phyloP scores from a whole-genome alignment of 2,888 invertebrate species.

The Lithosia quadra region DNA sequence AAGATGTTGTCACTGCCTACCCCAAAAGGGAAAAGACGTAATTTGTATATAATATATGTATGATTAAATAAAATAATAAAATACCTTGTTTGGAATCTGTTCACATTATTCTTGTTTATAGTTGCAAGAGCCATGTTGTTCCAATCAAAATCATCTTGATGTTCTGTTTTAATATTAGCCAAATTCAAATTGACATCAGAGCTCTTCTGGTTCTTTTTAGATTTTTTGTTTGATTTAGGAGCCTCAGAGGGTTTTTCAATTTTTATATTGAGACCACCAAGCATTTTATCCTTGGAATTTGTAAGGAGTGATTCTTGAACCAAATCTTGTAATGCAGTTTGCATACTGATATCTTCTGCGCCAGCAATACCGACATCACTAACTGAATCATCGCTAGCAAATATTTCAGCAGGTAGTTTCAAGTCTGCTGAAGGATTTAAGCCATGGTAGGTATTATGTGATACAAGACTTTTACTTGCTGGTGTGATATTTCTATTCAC shows the following conservation, averaged over 20 bases:
- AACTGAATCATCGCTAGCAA: conserved; percentile 83
- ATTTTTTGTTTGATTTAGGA: conserved; percentile 61
- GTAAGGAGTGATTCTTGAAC: conserved; percentile 54
- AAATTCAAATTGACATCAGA: conserved; percentile 63
- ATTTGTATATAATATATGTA: too few relatives aligned
- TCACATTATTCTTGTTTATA: conserved; percentile 73
- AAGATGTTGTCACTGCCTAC: too few relatives aligned
- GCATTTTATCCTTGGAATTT: conserved; percentile 74
- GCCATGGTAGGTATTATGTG: conserved; percentile 68
- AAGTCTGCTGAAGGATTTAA: conserved; percentile 78
- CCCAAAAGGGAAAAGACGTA: too few relatives aligned
- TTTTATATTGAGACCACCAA: conserved; percentile 81
- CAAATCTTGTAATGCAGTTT: conserved; percentile 65
- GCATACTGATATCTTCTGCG: conserved; percentile 65
- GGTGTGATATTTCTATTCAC: conserved; percentile 31
- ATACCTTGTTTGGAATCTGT: conserved; percentile 79
- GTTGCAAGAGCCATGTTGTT: conserved; percentile 83
- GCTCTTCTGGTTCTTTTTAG: conserved; percentile 68
- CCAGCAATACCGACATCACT: conserved; percentile 72
- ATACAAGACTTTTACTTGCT: conserved; percentile 57
- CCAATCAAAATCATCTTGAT: conserved; percentile 83
- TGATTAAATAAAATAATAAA: conserved; percentile 1
- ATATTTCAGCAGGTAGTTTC: conserved; percentile 82
- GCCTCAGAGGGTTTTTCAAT: conserved; percentile 65
- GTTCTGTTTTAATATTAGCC: conserved; percentile 81